Conservation (phyloP, 1,140 invertebrate genomes). For the Trissolcus basalis region DNA sequence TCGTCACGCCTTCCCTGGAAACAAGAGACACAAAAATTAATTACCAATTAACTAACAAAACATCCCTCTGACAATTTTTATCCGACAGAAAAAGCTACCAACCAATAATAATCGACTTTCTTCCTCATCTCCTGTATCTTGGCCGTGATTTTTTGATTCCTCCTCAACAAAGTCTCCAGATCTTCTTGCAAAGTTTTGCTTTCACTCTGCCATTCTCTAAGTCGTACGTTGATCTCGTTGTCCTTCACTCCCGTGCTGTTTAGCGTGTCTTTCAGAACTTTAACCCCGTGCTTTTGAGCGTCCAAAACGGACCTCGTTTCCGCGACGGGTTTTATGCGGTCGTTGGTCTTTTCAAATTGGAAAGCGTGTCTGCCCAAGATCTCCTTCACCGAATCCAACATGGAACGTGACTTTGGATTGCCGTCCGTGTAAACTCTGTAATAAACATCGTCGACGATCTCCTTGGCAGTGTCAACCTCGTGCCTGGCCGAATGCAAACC, state of each 20-base stretch:
- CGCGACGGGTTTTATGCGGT: slow-evolving; percentile 62
- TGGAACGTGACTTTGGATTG: slow-evolving; percentile 65
- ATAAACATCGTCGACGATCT: slow-evolving; percentile 79
- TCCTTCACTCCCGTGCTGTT: slow-evolving; percentile 76
- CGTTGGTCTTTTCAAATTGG: slow-evolving; percentile 71
- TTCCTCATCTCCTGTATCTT: slow-evolving; percentile 36
- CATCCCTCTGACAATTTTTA: too few species aligned
- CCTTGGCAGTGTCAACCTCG: slow-evolving; percentile 81
- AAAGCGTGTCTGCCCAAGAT: slow-evolving; percentile 72
- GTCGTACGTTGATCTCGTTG: slow-evolving; percentile 76
- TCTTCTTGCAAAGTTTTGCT: slow-evolving; percentile 59
- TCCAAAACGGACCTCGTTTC: slow-evolving; percentile 66
- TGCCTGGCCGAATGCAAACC: slow-evolving; percentile 79
- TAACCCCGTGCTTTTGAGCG: slow-evolving; percentile 73
- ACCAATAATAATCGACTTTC: slow-evolving; percentile 41
- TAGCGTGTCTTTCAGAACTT: slow-evolving; percentile 74
- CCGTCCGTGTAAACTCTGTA: slow-evolving; percentile 69
- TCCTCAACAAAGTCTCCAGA: slow-evolving; percentile 6
- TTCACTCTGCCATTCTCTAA: slow-evolving; percentile 70
- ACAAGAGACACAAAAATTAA: slow-evolving; percentile 6
- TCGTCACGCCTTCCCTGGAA: slow-evolving; percentile 64
- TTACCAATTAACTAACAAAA: too few species aligned
- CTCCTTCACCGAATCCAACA: slow-evolving; percentile 72
- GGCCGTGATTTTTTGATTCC: slow-evolving; percentile 47
- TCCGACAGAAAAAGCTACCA: slow-evolving; percentile 16